phyloP scores from a whole-genome alignment of 2,113 vertebrate species.

The Turdus rufiventris region DNA sequence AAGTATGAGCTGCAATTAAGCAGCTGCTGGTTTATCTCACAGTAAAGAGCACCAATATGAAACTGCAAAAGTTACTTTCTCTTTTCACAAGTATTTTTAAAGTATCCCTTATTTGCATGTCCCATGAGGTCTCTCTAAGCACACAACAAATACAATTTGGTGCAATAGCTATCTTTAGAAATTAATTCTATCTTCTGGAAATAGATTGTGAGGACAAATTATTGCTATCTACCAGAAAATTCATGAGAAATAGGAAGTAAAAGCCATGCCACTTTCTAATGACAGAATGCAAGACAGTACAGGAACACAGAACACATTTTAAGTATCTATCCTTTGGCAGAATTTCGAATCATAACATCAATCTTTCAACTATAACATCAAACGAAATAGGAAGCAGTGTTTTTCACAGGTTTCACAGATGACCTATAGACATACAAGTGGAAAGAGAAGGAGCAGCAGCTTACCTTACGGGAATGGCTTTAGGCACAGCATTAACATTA shows the following conservation, averaged over 20 bases:
- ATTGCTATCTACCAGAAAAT: not conserved
- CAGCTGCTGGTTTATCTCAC: not conserved
- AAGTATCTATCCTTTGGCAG: not conserved
- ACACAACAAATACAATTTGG: not conserved
- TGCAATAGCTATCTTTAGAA: not conserved
- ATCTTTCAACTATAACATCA: not conserved
- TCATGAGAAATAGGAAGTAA: not conserved
- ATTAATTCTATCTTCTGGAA: not conserved
- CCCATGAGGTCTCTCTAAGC: not conserved
- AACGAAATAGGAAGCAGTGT: not conserved
- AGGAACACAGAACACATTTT: not conserved
- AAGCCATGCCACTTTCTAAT: not conserved
- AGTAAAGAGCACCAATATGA: not conserved
- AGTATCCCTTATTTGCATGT: accelerated
- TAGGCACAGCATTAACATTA: constrained; percentile 87
- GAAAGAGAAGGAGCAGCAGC: not conserved
- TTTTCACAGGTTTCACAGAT: not conserved
- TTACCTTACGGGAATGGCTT: constrained; percentile 95
- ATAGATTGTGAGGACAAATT: not conserved
- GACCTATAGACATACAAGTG: accelerated
- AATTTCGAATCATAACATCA: not conserved
- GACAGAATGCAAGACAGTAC: not conserved
- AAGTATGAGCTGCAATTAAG: not conserved
- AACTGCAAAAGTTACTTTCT: not conserved
- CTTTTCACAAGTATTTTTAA: not conserved